Evolutionary conservation across 2,113 vertebrate genomes (phyloP), one percentile per base, ranked within the genome.

Genomic region (Eleginops maclovinus): DNA sequence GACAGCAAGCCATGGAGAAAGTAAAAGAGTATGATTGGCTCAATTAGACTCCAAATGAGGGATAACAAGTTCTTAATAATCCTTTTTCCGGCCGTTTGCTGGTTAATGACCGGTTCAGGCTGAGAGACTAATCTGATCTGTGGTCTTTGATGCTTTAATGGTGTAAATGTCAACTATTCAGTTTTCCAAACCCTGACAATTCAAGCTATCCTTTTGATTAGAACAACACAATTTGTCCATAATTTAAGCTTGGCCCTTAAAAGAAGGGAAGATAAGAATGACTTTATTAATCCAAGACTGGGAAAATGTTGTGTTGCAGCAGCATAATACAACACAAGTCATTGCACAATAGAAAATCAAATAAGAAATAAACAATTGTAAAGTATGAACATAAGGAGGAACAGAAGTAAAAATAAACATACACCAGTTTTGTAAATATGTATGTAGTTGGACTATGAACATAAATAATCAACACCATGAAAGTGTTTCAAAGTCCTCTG

Each of bases 1-100:
- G 75, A 72, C 31, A 40, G 60, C 75, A 58, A 77, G 56, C 44
- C 24, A 21, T 41, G 46, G 56, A 49, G 49, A 75, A 62, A 71
- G 44, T 76, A 19, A 72, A 59, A 62, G 58, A 19, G 8, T 50
- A 14, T 71, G 46, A 76, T 76, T 59, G 68, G 54, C 51, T 85
- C 66, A 55, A 44, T 85, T 79, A 62, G 28, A 68, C 50, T 24
- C 62, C 11, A 19, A 75, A 14, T 56, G 26, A 77, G 40, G 67
- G 5, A 7, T 58, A 56, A 58, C 41, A 66, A 59, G 47, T 51
- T 43, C 21, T 24, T 47, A 55, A 51, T 56, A 69, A 69, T 70
- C n/a, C 5, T 9, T 49, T 28, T 63, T 53, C 11, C 11, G 9
- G 47, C 17, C 28, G 40, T 72, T 22, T 55, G 62, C 19, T 41